phyloP scores from a whole-genome alignment of 64 coral and sea anemone species.

The Astreopora myriophthalma region DNA sequence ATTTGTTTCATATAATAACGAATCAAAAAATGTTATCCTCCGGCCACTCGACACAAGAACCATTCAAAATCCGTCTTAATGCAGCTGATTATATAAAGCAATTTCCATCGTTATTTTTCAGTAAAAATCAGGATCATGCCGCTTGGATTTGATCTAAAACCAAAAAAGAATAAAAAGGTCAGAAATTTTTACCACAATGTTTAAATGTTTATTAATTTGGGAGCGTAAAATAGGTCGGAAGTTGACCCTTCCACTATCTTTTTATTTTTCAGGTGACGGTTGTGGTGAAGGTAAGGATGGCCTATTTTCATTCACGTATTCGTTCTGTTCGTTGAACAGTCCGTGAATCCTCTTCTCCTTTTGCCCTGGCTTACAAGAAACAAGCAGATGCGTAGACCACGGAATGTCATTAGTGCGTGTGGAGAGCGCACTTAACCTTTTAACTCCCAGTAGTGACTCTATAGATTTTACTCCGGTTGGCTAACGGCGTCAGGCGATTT shows the following conservation, averaged over 20 bases:
- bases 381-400: too few relatives aligned
- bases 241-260: neutral
- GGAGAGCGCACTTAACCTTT: too few relatives aligned
- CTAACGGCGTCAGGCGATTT: too few relatives aligned
- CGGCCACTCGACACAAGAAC: too few relatives aligned
- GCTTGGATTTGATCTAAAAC: conserved; percentile 68
- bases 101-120: neutral
- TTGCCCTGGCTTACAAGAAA: neutral
- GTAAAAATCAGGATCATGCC: conserved; percentile 82
- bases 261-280: conserved; percentile 71
- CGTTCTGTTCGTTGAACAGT: neutral
- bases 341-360: neutral
- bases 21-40: too few relatives aligned
- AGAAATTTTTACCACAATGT: neutral
- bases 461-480: too few relatives aligned
- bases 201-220: neutral
- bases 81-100: too few relatives aligned
- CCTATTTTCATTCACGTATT: neutral
- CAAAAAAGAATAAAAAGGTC: conserved; percentile 68
- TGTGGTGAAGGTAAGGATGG: conserved; percentile 66
- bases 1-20: too few relatives aligned
- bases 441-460: too few relatives aligned
- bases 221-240: neutral
- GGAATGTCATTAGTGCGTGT: too few relatives aligned
- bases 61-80: too few relatives aligned